Conservation (phyloP, 2,113 vertebrate species). For the Sebastes schlegelii region DNA sequence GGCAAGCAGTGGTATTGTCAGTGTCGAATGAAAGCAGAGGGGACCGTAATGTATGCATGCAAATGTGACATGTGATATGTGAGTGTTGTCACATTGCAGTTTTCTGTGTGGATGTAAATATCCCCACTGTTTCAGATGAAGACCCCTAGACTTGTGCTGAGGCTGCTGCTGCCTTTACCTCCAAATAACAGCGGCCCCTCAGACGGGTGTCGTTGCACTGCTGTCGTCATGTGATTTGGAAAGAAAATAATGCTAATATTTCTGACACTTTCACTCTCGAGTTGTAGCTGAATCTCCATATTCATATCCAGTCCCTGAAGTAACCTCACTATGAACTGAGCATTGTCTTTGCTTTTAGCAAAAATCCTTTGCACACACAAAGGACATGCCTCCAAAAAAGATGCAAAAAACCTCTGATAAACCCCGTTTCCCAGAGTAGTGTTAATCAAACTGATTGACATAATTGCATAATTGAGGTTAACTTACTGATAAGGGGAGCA, state of each 20-base stretch:
- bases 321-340: not conserved
- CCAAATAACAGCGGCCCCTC: not conserved
- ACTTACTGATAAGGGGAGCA: not conserved
- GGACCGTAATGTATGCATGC: conserved; percentile 41
- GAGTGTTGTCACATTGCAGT: conserved; percentile 16
- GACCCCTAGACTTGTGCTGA: not conserved
- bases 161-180: not conserved
- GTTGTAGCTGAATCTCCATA: conserved; percentile 2
- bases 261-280: not conserved
- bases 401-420: not conserved
- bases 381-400: not conserved
- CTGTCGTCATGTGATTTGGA: not conserved
- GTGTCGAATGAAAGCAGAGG: conserved; percentile 21
- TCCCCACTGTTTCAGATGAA: conserved; percentile 20
- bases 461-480: conserved; percentile 22
- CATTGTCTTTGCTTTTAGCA: conserved; percentile 8
- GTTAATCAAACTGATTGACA: conserved; percentile 9
- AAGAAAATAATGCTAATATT: conserved; percentile 24
- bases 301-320: not conserved
- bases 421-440: not conserved
- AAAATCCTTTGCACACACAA: not conserved
- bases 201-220: not conserved
- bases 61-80: conserved; percentile 31
- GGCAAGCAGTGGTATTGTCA: conserved; percentile 3
- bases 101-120: conserved; percentile 32